A percentile compares a stretch with the other conserved stretches of the same genome.
phyloP scores from a whole-genome alignment of 2,113 vertebrate species.

The Petaurus breviceps region DNA sequence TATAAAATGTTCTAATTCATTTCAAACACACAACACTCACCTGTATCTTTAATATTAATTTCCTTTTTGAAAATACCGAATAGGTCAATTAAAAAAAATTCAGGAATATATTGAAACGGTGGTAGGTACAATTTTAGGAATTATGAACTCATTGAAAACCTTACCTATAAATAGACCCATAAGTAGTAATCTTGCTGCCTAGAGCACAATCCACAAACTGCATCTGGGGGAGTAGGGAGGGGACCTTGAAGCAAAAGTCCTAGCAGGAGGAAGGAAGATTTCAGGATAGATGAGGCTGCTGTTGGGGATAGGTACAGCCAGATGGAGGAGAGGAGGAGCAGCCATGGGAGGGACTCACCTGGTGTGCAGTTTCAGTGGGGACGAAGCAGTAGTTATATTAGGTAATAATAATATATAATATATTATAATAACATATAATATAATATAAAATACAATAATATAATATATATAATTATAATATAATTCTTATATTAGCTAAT shows the following conservation, averaged over 20 bases:
- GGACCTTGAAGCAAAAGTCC: not conserved
- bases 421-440: not conserved
- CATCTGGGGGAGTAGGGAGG: not conserved
- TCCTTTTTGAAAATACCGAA: not conserved
- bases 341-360: too few relatives aligned
- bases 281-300: not conserved
- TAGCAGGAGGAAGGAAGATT: not conserved
- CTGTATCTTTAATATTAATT: not conserved
- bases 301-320: not conserved
- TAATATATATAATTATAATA: not conserved
- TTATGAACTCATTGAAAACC: not conserved
- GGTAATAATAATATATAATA: too few relatives aligned
- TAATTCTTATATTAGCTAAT: not conserved
- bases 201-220: not conserved
- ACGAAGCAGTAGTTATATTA: not conserved
- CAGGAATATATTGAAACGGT: not conserved
- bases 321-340: not conserved
- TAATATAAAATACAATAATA: not conserved
- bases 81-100: not conserved
- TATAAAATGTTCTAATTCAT: not conserved
- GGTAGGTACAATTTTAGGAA: not conserved
- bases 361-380: not conserved
- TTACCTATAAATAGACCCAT: not conserved
- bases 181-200: not conserved
- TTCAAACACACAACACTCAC: too few relatives aligned